Evolutionary conservation across 2,113 vertebrate genomes (phyloP), one percentile per base, ranked within the genome.

Genomic region (Cyphomyrus discorhynchus): DNA sequence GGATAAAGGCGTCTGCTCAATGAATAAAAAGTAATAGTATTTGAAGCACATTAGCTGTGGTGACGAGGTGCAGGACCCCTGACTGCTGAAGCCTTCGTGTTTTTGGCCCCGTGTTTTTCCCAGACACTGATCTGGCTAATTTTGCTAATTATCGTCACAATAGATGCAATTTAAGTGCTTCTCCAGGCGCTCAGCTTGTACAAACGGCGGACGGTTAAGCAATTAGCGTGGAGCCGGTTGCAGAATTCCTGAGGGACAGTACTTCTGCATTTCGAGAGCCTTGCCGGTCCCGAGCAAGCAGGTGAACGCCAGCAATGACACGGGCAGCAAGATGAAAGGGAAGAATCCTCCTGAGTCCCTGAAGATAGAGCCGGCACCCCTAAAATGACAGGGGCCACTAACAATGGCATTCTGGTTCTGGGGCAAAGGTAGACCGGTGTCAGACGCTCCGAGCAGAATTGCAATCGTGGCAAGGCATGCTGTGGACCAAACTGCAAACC

Each of bases 121-220:
- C 46, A 80, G 35, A 88, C 88, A 91, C 91, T 91, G 89, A 91
- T 89, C 89, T 45, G 70, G 86, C 83, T 91, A 87, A 91, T 91
- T 91, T 84, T 87, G 39, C 90, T 91, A 93, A 92, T 92, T 92
- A 82, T 89, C 31, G 49, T 49, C 86, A 77, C 86, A 35, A 49
- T 90, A 27, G 15, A 89, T 90, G 47, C 89, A 24, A 93, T 91
- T 88, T 90, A 87, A 84, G 62, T 77, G 58, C 92, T 92, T 82
- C 91, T 42, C 11, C 6, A 1, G 46, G 89, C 45, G 85, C 31
- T 58, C 52, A 91, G 31, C 80, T 27, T 89, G 62, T 52, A 80
- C n/a, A 27, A 10, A 66, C 2, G n/a, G 9, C 24, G n/a, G 58
- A 66, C n/a, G 9, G 58, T n/a, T 66, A 10, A n/a, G 58, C 24